Evolutionary conservation across 64 coral and sea anemone species (phyloP), one percentile per base, ranked within the genome.

Genomic region (Montipora cactus): DNA sequence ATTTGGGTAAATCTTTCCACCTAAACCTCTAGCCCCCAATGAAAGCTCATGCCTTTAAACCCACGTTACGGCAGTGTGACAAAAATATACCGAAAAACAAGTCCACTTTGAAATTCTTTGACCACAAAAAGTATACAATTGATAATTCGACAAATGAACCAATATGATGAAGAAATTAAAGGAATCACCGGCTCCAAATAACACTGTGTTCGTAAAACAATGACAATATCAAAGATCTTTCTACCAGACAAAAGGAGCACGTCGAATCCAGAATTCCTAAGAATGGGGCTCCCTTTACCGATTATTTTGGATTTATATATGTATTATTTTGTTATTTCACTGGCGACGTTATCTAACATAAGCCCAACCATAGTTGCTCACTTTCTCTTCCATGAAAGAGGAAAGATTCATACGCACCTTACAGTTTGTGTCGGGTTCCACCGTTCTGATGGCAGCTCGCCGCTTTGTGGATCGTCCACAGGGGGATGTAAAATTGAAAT

Each of bases 391-490:
- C 48, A 2, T 16, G 5, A 47, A 22, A 67, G 22, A 66, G 62
- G 22, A 58, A 86, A 4, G 20, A 67, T 47, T 71, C 3, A 53
- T 73, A 95, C 92, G 88, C 72, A 99, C 98, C 98, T 93, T 77
- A 99, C 98, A 58, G 88, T 99, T 81, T 99, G 98, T 22, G 98
- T 99, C 0, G 98, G 98, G 79, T 99, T 99, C 98, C 98, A 99
- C 72, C 98, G 93, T 92, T 99, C 98, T 12, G 98, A 99, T 8
- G 98, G 98, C 48, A 99, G 77, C 75, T 99, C 98, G 12, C 98
- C 98, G 77, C 98, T 99, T 23, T 99, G 98, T 21, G 98, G 98
- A 79, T 99, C 98, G n/a, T 99, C 95, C 3, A 99, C 98, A 3
- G 98, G 98, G 9, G 98, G 98, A 90, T 99, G 98, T 49, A 99